A percentile compares a stretch with the other conserved stretches of the same genome.
These are phyloP conservation scores for Xestia rhomboidea DNA, from an alignment of 2,888 invertebrate genomes.

Conservation along the genomic window DNA sequence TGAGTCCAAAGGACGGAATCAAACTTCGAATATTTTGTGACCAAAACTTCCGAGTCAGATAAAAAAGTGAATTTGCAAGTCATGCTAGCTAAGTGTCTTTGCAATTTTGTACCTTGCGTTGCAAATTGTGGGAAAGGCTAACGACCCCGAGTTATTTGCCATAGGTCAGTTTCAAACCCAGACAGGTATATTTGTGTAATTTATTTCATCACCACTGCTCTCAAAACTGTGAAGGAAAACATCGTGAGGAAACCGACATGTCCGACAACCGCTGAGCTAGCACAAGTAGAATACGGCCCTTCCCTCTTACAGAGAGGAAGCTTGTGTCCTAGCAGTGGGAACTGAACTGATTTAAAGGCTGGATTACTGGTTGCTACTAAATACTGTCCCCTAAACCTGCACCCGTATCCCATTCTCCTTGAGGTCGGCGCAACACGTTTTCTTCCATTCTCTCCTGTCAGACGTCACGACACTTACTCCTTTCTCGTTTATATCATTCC, in stretches of 20 bases:
- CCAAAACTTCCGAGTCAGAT: neutral
- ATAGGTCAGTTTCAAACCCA: neutral
- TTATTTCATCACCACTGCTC: neutral
- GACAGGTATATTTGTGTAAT: neutral
- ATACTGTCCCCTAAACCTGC: neutral
- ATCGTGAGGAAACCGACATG: neutral
- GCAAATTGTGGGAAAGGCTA: neutral
- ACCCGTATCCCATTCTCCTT: neutral
- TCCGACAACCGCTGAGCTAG: neutral
- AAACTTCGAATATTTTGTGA: neutral
- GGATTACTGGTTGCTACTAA: neutral
- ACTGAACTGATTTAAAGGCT: too few relatives aligned
- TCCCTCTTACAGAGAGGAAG: neutral
- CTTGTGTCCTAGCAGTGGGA: neutral
- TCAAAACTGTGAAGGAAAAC: neutral
- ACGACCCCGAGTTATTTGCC: neutral
- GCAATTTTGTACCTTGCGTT: neutral
- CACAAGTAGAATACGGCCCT: neutral
- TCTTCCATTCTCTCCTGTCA: neutral
- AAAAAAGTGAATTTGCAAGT: neutral
- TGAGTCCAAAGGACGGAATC: neutral
- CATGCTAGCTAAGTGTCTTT: neutral
- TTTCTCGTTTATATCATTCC: neutral
- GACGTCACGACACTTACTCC: neutral
- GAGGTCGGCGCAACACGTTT: neutral